phyloP scores from a whole-genome alignment of 2,797 vertebrate genomes.

The Zenarchopterus dispar region DNA sequence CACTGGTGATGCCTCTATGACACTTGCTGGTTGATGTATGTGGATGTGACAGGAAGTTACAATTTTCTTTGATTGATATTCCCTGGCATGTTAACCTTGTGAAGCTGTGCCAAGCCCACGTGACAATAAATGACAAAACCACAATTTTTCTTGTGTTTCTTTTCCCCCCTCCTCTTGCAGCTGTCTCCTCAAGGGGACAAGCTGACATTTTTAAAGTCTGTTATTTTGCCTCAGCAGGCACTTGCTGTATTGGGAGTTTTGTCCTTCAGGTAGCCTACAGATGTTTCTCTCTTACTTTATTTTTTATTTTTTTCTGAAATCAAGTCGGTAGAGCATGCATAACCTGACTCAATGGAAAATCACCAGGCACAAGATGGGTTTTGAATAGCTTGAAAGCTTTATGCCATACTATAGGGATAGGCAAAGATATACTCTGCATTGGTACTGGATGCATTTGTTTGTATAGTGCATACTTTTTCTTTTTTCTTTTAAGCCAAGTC shows the following conservation, averaged over 20 bases:
- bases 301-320: slow-evolving; percentile 3
- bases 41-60: slow-evolving; percentile 65
- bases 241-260: slow-evolving; percentile 53
- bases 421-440: neutral
- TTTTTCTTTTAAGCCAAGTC: neutral
- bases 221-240: slow-evolving; percentile 72
- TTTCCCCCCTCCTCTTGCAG: slow-evolving; percentile 17
- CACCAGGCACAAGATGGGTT: slow-evolving; percentile 16
- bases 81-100: slow-evolving; percentile 73
- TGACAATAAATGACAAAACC: slow-evolving; percentile 74
- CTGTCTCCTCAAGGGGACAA: slow-evolving; percentile 69
- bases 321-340: slow-evolving; percentile 8
- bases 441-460: slow-evolving; percentile 10
- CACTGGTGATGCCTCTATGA: slow-evolving; percentile 39
- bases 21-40: slow-evolving; percentile 56
- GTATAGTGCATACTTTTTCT: neutral
- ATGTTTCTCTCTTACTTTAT: slow-evolving; percentile 2
- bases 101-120: slow-evolving; percentile 58
- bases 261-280: slow-evolving; percentile 65
- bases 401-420: slow-evolving; percentile 13
- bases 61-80: slow-evolving; percentile 71
- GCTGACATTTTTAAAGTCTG: slow-evolving; percentile 73
- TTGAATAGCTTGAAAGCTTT: slow-evolving; percentile 3
- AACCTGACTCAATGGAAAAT: slow-evolving; percentile 12
- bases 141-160: slow-evolving; percentile 40